A percentile compares a stretch with the other conserved stretches of the same genome.
Conservation (phyloP, 2,888 invertebrate genomes). For the Drosophila rellima region DNA sequence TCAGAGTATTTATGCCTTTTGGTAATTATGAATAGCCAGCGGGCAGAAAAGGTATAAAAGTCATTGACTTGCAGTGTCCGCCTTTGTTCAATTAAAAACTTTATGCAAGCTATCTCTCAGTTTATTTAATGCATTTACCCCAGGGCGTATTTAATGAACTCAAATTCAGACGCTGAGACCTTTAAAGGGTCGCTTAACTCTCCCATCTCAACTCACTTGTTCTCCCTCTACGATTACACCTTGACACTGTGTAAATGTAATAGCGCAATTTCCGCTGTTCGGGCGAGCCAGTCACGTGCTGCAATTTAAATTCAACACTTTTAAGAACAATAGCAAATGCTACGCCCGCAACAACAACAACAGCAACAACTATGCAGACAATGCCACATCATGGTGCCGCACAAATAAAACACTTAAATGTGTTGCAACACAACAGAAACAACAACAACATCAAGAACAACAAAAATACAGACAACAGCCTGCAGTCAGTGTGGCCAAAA, state of each 20-base stretch:
- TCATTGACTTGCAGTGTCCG: constrained; percentile 49
- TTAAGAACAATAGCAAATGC: constrained; percentile 24
- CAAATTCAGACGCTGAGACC: constrained; percentile 17
- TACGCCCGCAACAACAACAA: constrained; percentile 12
- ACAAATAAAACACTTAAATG: constrained; percentile 57
- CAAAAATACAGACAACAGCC: constrained; percentile 28
- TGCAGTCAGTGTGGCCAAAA: constrained; percentile 22
- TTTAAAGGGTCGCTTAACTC: constrained; percentile 11
- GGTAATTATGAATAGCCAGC: constrained; percentile 76
- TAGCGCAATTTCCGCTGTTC: constrained; percentile 28
- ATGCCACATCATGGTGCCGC: constrained; percentile 26
- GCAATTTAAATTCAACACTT: constrained; percentile 51
- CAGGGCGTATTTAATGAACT: constrained; percentile 54
- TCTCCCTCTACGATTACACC: constrained; percentile 2
- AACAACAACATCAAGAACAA: constrained; percentile 17
- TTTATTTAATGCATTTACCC: constrained; percentile 54
- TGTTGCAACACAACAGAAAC: constrained; percentile 28
- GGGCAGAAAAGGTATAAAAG: constrained; percentile 63
- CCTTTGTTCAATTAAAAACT: constrained; percentile 71
- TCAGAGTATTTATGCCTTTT: constrained; percentile 44
- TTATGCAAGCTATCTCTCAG: constrained; percentile 59
- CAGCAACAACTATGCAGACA: constrained; percentile 19
- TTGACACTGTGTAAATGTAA: constrained; percentile 24
- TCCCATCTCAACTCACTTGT: constrained; percentile 5
- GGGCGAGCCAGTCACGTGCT: constrained; percentile 43